These are phyloP conservation scores for Unio pictorum DNA, from an alignment of 2,888 invertebrate species.

Conservation along the genomic window DNA sequence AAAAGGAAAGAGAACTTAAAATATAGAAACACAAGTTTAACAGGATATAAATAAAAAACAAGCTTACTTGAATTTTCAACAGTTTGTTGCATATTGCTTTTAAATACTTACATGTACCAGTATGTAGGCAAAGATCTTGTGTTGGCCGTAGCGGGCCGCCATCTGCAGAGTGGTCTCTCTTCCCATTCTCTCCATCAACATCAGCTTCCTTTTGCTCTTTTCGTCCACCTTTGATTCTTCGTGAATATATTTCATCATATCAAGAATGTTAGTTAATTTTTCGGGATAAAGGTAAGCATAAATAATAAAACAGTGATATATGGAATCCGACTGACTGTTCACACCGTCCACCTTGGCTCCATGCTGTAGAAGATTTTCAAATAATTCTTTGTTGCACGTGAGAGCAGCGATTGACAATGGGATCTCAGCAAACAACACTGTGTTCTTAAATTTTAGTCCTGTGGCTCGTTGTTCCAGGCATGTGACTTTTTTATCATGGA, in stretches of 20 bases:
- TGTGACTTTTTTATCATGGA: conserved; percentile 15
- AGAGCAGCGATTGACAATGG: conserved; percentile 43
- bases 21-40: too few species aligned
- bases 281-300: conserved; percentile 43
- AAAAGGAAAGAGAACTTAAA: too few species aligned
- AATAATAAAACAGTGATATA: conserved; percentile 34
- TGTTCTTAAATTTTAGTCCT: conserved; percentile 33
- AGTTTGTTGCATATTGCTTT: too few species aligned
- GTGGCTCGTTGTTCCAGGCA: conserved; percentile 26
- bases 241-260: conserved; percentile 28
- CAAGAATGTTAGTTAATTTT: conserved; percentile 25
- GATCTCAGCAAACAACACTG: conserved; percentile 47
- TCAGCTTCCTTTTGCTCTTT: conserved; percentile 26
- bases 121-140: conserved; percentile 41
- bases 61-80: too few species aligned
- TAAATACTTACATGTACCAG: conserved; percentile 24
- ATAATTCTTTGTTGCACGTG: conserved; percentile 33
- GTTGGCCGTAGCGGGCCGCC: conserved; percentile 40
- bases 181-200: conserved; percentile 43
- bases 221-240: conserved; percentile 16
- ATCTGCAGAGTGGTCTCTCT: conserved; percentile 42
- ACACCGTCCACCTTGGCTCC: conserved; percentile 31
- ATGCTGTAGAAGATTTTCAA: conserved; percentile 30
- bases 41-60: too few species aligned
- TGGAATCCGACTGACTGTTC: conserved; percentile 33